Evolutionary conservation across 1,140 invertebrate species (phyloP), one percentile per base, ranked within the genome.

Genomic region (Drosophila albomicans): DNA sequence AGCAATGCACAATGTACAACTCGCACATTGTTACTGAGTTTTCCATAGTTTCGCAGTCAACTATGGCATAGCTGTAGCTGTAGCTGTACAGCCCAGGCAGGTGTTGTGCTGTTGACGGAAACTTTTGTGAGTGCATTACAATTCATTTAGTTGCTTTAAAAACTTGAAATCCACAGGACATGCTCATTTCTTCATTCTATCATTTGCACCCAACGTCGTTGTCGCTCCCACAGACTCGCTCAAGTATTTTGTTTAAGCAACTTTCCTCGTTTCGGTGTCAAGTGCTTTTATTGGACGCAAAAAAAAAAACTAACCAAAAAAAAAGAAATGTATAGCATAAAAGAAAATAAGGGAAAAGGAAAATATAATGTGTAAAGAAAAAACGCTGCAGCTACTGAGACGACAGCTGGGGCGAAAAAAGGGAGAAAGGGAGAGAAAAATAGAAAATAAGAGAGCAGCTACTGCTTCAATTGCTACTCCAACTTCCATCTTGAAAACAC

Each of bases 231-330:
- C 32, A 52, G 48, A 25, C 32, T 58, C 30, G 5, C 16, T 13
- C 56, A 56, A 73, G 64, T 66, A 69, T 61, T 82, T 85, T 79
- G 66, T 72, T 79, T 56, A 76, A 69, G 76, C 38, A 82, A 82
- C 72, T 79, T 77, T 79, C 56, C 75, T 79, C 59, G 69, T 80
- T 85, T 82, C 54, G 73, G 81, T 85, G 80, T 82, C 81, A 85
- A 85, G 81, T 82, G 81, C 70, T 82, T 85, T 85, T 82, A 80
- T 80, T 80, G 77, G 74, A 72, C 63, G 32, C 46, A 65, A 75
- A 66, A 66, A 45, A 15, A 45, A 15, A 20, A 46, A 68, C 13
- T 30, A 72, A 10, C 46, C 48, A 38, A 66, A 35, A 3, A n/a
- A 61, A 49, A 7, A 38, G 35, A 32, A 61, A 38, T 38, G 54